Evolutionary conservation across 92 coral and sea anemone genomes (phyloP).

Genomic region (Plumapathes pennacea): DNA sequence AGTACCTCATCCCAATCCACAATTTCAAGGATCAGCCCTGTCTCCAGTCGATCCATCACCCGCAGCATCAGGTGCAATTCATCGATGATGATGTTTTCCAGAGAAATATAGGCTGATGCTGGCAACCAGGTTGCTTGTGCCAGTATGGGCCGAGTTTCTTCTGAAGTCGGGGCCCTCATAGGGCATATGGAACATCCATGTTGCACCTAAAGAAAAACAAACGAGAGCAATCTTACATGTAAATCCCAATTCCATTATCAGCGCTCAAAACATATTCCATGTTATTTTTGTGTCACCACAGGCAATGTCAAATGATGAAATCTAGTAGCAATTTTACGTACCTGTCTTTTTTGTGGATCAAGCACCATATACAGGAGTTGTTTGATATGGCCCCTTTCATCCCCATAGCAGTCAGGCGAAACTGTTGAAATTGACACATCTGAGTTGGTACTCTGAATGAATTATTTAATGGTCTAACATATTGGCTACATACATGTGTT

Average conservation of each 20-base stretch:
- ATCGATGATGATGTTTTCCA: conserved; percentile 8
- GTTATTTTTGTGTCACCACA: conserved; percentile 1
- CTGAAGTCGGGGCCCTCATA: too few species aligned
- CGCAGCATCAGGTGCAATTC: conserved; percentile 20
- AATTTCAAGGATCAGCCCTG: conserved; percentile 13
- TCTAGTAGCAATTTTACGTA: background rate
- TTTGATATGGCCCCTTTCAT: conserved; percentile 4
- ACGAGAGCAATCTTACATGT: too few species aligned
- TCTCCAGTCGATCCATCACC: conserved; percentile 14
- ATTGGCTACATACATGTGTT: background rate
- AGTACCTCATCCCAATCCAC: conserved; percentile 33
- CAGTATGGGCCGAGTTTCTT: conserved; percentile 21
- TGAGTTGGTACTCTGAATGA: background rate
- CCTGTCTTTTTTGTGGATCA: background rate
- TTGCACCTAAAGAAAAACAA: too few species aligned
- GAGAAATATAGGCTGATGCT: conserved; percentile 23
- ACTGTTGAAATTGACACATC: background rate
- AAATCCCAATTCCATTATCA: too few species aligned
- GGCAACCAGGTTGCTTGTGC: conserved; percentile 25
- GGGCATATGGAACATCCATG: conserved; percentile 1
- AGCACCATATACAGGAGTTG: conserved; percentile 7
- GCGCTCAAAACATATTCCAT: too few species aligned
- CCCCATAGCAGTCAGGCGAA: conserved; percentile 4
- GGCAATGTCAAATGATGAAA: background rate
- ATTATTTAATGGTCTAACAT: too few species aligned